Base-by-base conservation (phyloP, 2,888 invertebrate species). In the Dioctria linearis region DNA sequence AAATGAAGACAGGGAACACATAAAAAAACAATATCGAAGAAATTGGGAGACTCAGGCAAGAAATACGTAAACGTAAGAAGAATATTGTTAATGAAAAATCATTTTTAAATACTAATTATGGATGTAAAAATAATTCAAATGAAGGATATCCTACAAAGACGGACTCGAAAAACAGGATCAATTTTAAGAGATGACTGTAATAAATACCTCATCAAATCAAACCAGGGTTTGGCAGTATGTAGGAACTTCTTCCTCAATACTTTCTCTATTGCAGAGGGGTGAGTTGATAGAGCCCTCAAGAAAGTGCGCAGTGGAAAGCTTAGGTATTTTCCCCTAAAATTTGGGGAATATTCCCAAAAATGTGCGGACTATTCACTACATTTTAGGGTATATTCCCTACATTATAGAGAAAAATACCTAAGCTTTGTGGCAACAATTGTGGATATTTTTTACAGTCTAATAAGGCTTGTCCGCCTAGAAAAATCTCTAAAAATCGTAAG, bases 11-110 rank as follows among this genome's bases (percentile, higher is more conserved):
- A 8, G 59, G 59, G n/a, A 59, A 59, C n/a, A 5, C 59, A 59
- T 13, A 59, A 59, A 59, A 59, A 59, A 25, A n/a, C 59, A 6
- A 59, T 59, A 59, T 59, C 9, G 13, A 59, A 59, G 59, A 59
- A 59, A 59, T 5, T 59, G 9, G 3, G 11, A 3, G 3, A n/a
- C n/a, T n/a, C n/a, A n/a, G n/a, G n/a, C n/a, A n/a, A n/a, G n/a
- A n/a, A n/a, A n/a, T n/a, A n/a, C n/a, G n/a, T n/a, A n/a, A n/a
- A n/a, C n/a, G n/a, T n/a, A n/a, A n/a, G n/a, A n/a, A n/a, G n/a
- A n/a, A n/a, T n/a, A n/a, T n/a, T n/a, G 11, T 59, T 59, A 59
- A 25, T 59, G 3, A 59, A 59, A 59, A 59, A 25, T 0, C 13
- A 59, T 59, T 13, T 59, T n/a, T 3, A 6, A 59, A 59, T 59